A percentile compares a stretch with the other conserved stretches of the same genome.
phyloP scores from a whole-genome alignment of 1,140 invertebrate species.

The Lepidurus couesii region DNA sequence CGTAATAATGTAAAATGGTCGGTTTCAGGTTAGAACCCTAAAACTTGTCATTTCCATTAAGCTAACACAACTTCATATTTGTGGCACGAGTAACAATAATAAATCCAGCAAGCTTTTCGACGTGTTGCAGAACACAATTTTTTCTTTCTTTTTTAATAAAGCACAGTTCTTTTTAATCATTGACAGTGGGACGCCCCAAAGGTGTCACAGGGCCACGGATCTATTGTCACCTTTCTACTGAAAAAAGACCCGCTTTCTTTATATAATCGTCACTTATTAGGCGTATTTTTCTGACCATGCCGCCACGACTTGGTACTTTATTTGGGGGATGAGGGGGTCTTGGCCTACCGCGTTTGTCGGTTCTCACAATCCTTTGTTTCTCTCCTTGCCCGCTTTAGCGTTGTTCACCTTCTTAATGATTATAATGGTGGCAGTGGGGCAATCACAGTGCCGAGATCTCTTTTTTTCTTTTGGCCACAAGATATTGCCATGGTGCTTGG shows the following conservation, averaged over 20 bases:
- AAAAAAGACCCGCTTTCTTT: neutral
- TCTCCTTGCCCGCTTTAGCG: neutral
- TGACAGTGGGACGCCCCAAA: neutral
- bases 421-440: slow-evolving; percentile 9
- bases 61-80: neutral
- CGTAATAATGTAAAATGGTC: neutral
- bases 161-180: too few relatives aligned
- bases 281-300: neutral
- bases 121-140: neutral
- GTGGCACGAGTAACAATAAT: neutral
- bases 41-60: neutral
- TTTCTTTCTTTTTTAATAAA: neutral
- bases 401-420: slow-evolving; percentile 8
- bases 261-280: slow-evolving; percentile 13
- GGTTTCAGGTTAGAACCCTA: neutral
- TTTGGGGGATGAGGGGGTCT: neutral
- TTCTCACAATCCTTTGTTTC: neutral
- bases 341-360: neutral
- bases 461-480: neutral
- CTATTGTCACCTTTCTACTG: neutral
- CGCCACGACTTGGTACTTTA: slow-evolving; percentile 10
- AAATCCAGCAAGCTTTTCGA: neutral
- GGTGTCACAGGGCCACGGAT: neutral
- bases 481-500: neutral
- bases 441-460: neutral